Conservation (phyloP, 2,888 invertebrate species). For the Rhodophaea formosa region DNA sequence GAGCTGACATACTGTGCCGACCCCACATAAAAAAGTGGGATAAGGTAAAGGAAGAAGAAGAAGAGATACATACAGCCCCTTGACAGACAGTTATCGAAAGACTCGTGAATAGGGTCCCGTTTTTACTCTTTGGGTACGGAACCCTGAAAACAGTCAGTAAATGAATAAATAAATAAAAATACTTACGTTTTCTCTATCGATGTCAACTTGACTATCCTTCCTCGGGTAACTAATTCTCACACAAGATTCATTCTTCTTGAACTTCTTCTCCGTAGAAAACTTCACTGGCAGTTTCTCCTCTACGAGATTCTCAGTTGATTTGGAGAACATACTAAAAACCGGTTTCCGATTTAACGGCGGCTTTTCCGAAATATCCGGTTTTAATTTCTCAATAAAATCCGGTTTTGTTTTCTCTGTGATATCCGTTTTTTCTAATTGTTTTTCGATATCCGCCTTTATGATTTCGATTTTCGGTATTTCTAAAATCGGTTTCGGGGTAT, state of each 20-base stretch:
- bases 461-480: conserved; percentile 20
- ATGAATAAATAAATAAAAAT: conserved; percentile 14
- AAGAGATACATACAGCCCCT: too few relatives aligned
- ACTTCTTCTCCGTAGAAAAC: conserved; percentile 51
- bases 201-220: conserved; percentile 57
- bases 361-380: not conserved
- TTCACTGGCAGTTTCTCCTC: conserved; percentile 42
- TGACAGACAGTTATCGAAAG: too few relatives aligned
- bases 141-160: too few relatives aligned
- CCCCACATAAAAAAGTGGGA: too few relatives aligned
- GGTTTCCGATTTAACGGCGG: conserved; percentile 30
- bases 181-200: conserved; percentile 74
- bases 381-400: not conserved
- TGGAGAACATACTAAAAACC: conserved; percentile 32
- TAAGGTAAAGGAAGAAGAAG: too few relatives aligned
- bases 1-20: too few relatives aligned
- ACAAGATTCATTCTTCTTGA: conserved; percentile 30
- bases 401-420: conserved; percentile 13
- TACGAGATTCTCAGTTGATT: conserved; percentile 34
- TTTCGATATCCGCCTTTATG: not conserved
- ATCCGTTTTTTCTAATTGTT: conserved; percentile 11
- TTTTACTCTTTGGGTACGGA: too few relatives aligned
- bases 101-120: too few relatives aligned
- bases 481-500: conserved; percentile 17
- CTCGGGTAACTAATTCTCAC: conserved; percentile 44